A percentile compares a stretch with the other conserved stretches of the same genome.
Evolutionary conservation across 2,888 invertebrate genomes (phyloP).

Genomic region (Melipona bicolor): DNA sequence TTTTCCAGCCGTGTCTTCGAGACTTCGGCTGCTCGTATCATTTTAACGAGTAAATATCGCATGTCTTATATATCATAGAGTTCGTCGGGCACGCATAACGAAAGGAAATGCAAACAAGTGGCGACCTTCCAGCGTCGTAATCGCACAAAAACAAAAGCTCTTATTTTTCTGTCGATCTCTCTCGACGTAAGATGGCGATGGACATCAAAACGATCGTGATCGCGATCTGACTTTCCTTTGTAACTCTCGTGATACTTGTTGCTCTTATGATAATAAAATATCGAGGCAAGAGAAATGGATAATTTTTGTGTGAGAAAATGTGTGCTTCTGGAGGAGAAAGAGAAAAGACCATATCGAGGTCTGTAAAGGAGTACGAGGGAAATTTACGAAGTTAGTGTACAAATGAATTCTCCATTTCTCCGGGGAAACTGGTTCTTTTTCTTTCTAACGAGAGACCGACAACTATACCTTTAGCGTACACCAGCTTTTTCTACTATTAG

Average conservation of each 20-base stretch:
- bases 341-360: background rate
- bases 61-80: constrained; percentile 26
- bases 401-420: constrained; percentile 57
- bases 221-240: background rate
- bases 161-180: background rate
- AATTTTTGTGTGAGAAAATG: constrained; percentile 12
- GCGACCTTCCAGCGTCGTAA: constrained; percentile 33
- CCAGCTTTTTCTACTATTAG: constrained; percentile 8
- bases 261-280: constrained; percentile 19
- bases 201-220: background rate
- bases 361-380: background rate
- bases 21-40: constrained; percentile 2
- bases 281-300: constrained; percentile 42
- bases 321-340: background rate
- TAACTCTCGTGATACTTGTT: constrained; percentile 24
- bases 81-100: constrained; percentile 16
- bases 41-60: constrained; percentile 12
- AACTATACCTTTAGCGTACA: constrained; percentile 20
- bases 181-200: background rate
- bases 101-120: constrained; percentile 60
- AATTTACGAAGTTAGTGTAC: constrained; percentile 9
- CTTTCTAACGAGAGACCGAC: background rate
- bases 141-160: constrained; percentile 23
- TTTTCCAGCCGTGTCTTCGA: constrained; percentile 3
- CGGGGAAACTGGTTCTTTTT: constrained; percentile 4